A percentile compares a stretch with the other conserved stretches of the same genome.
phyloP scores from a whole-genome alignment of 2,797 vertebrate genomes.

The Manis crassicaudata region DNA sequence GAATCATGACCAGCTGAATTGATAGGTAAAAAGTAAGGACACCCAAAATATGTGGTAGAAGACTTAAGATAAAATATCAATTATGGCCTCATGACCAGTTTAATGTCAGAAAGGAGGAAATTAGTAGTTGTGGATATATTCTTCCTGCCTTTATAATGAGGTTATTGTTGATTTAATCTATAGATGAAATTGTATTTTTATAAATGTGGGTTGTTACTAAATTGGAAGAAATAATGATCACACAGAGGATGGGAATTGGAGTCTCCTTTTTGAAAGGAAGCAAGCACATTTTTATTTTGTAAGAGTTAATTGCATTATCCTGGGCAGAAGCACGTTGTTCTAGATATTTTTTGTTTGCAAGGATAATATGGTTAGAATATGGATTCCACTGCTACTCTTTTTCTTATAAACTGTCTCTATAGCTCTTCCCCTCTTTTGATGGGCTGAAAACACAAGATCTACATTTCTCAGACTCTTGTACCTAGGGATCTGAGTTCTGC shows the following conservation, averaged over 20 bases:
- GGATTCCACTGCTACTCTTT: background rate
- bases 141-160: background rate
- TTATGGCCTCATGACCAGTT: background rate
- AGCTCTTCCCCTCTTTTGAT: background rate
- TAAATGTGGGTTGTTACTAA: background rate
- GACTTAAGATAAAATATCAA: background rate
- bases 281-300: conserved; percentile 13
- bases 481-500: background rate
- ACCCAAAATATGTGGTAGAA: background rate
- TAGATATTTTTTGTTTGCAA: background rate
- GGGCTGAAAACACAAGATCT: background rate
- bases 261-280: background rate
- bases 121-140: background rate
- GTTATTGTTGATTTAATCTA: background rate
- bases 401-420: background rate
- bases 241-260: background rate
- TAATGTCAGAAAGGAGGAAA: background rate
- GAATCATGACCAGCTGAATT: background rate
- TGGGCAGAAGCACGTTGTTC: background rate
- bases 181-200: background rate
- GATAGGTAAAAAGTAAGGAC: background rate
- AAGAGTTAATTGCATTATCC: background rate
- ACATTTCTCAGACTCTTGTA: background rate
- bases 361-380: background rate
- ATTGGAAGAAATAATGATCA: background rate